Conservation (phyloP, 2,888 invertebrate genomes). For the Neoascia interrupta region DNA sequence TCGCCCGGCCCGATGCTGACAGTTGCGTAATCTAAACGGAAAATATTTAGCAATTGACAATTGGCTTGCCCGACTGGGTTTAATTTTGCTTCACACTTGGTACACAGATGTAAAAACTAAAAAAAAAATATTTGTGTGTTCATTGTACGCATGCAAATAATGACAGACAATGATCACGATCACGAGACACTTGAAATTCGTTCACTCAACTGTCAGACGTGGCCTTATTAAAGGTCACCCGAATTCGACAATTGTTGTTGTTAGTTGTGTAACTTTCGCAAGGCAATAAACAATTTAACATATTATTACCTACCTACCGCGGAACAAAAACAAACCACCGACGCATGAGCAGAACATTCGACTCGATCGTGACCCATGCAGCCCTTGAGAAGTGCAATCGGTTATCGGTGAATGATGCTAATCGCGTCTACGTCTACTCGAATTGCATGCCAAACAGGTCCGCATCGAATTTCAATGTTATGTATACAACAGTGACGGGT, state of each 20-base stretch:
- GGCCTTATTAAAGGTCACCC: background rate
- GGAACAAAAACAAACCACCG: background rate
- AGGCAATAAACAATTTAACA: background rate
- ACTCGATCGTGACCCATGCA: conserved; percentile 22
- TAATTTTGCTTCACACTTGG: background rate
- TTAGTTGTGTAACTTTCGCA: background rate
- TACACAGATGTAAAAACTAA: background rate
- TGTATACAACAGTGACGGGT: background rate
- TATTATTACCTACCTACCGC: background rate
- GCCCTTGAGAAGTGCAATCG: conserved; percentile 45
- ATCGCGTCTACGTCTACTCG: background rate
- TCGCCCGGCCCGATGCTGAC: background rate
- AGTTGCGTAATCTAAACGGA: conserved; percentile 27
- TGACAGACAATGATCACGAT: too few relatives aligned
- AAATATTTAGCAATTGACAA: conserved; percentile 10
- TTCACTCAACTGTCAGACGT: background rate
- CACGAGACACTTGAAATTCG: too few relatives aligned
- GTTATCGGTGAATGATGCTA: conserved; percentile 51
- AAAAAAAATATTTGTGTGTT: background rate
- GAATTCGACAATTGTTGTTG: background rate
- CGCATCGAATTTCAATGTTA: conserved; percentile 30
- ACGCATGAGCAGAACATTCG: conserved; percentile 5
- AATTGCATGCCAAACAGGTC: conserved; percentile 10
- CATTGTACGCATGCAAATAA: background rate
- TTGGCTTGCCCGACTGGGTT: too few relatives aligned